Percentiles rank a stretch among this genome's conserved stretches.
Evolutionary conservation across 2,113 vertebrate species (phyloP).

Genomic region (Gasterosteus aculeatus): DNA sequence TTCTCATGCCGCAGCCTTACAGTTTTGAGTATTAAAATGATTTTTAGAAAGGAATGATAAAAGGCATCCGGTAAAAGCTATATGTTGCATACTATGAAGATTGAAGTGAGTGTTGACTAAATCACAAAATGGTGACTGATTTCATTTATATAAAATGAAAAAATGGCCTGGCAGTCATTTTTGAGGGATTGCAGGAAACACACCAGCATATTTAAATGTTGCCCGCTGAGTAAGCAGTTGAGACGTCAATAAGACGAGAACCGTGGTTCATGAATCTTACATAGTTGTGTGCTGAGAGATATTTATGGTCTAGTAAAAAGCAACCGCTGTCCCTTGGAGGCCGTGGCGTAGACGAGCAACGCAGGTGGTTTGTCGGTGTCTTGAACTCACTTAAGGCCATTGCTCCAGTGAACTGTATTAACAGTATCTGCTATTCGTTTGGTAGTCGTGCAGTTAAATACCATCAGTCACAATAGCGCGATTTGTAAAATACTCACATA

Average conservation of each 20-base stretch:
- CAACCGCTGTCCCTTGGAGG: neutral
- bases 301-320: neutral
- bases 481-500: neutral
- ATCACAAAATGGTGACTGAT: neutral
- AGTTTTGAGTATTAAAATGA: neutral
- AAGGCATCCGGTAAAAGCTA: constrained; percentile 15
- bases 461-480: constrained; percentile 1
- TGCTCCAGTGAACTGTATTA: neutral
- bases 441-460: constrained; percentile 10
- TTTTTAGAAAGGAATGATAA: neutral
- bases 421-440: constrained; percentile 33
- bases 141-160: neutral
- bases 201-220: neutral
- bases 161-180: neutral
- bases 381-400: constrained; percentile 10
- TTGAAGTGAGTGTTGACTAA: neutral
- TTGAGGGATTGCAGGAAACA: neutral
- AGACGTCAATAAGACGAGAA: neutral
- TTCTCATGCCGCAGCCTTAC: neutral
- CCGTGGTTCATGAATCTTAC: neutral
- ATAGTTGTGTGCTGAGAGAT: neutral
- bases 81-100: neutral
- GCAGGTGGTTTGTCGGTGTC: neutral
- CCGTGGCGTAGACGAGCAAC: neutral
- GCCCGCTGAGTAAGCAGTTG: neutral